Conservation (phyloP, 2,797 vertebrate species). For the Lutjanus argentimaculatus region DNA sequence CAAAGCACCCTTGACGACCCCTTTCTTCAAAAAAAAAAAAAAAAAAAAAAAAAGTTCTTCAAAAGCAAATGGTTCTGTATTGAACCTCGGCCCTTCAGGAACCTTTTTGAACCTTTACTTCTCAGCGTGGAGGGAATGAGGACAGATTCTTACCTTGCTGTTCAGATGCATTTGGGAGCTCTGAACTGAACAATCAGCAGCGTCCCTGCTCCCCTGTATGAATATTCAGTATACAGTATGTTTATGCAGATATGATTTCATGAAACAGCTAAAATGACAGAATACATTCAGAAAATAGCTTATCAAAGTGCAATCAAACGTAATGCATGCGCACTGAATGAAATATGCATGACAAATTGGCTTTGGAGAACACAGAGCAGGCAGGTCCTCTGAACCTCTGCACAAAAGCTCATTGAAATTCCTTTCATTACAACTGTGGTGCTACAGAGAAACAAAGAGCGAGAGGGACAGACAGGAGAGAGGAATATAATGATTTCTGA, state of each 20-base stretch:
- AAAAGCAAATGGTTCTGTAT: too few species aligned
- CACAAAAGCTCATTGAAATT: conserved; percentile 83
- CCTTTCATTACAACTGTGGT: conserved; percentile 73
- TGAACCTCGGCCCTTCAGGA: too few species aligned
- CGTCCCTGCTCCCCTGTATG: conserved; percentile 33
- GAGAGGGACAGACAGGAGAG: conserved; percentile 49
- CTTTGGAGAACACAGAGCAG: conserved; percentile 76
- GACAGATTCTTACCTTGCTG: conserved; percentile 49
- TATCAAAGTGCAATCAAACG: conserved; percentile 78
- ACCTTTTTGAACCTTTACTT: too few species aligned
- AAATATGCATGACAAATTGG: conserved; percentile 83
- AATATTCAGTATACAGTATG: conserved; percentile 62
- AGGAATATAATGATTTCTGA: conserved; percentile 70
- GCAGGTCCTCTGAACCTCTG: conserved; percentile 76
- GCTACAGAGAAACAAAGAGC: conserved; percentile 52
- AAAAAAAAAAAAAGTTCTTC: too few species aligned
- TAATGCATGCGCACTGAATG: conserved; percentile 73
- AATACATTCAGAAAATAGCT: conserved; percentile 60
- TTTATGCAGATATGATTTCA: conserved; percentile 65
- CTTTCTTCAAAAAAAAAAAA: too few species aligned
- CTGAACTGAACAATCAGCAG: conserved; percentile 25
- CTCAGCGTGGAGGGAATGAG: conserved; percentile 26
- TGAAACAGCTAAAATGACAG: conserved; percentile 62
- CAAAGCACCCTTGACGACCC: too few species aligned
- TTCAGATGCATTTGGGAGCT: conserved; percentile 39